Evolutionary conservation across 2,113 vertebrate species (phyloP).

Genomic region (Chamaea fasciata): DNA sequence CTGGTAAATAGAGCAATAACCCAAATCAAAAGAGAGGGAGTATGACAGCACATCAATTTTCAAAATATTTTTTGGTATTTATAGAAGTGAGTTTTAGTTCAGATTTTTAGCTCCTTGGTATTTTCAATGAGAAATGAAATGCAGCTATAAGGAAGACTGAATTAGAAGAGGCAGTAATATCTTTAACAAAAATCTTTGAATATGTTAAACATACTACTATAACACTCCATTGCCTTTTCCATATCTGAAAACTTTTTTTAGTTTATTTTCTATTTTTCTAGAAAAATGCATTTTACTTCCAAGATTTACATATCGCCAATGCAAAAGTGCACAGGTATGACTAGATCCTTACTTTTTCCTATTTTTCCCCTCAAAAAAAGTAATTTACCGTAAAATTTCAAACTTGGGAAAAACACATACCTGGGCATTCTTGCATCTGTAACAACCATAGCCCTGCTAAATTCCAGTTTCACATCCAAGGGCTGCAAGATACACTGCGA

Average conservation of each 20-base stretch:
- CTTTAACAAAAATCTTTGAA: background rate
- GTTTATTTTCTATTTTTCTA: background rate
- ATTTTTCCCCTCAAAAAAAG: background rate
- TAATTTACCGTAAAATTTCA: background rate
- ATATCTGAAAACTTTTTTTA: background rate
- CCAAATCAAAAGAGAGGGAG: background rate
- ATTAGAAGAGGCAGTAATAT: background rate
- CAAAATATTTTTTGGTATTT: background rate
- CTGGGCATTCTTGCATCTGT: slow-evolving; percentile 94
- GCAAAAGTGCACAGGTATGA: background rate
- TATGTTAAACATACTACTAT: background rate
- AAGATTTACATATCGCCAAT: background rate
- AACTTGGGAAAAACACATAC: slow-evolving; percentile 63
- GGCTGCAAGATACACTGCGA: slow-evolving; percentile 90
- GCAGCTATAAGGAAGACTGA: background rate
- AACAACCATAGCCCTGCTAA: slow-evolving; percentile 92
- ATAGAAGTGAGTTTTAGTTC: background rate
- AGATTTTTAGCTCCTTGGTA: background rate
- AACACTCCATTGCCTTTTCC: background rate
- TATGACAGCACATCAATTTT: background rate
- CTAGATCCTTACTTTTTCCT: background rate
- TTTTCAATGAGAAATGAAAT: background rate
- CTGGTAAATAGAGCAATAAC: background rate
- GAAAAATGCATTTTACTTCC: background rate
- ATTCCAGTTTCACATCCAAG: slow-evolving; percentile 87